phyloP scores from a whole-genome alignment of 2,797 vertebrate genomes.

The Danio aesculapii region DNA sequence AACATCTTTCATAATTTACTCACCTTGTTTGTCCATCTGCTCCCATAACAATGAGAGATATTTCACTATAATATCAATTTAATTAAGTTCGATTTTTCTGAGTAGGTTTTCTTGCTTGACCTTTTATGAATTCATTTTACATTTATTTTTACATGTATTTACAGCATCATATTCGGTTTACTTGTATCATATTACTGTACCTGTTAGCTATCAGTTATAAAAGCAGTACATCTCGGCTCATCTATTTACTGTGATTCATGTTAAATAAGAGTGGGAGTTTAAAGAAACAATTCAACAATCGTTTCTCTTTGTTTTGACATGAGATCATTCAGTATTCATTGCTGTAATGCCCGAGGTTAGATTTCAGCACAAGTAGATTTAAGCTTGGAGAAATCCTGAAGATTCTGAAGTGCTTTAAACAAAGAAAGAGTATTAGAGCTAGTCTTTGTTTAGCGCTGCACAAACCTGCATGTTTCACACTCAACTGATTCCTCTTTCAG shows the following conservation, averaged over 20 bases:
- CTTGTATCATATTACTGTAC: too few relatives aligned
- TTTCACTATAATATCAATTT: too few relatives aligned
- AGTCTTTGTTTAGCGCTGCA: conserved; percentile 68
- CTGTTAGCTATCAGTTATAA: too few relatives aligned
- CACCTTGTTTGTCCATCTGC: too few relatives aligned
- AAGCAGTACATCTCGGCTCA: not conserved
- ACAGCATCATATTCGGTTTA: too few relatives aligned
- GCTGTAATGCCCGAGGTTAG: not conserved
- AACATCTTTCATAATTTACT: too few relatives aligned
- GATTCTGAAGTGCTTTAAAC: not conserved
- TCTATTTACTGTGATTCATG: not conserved
- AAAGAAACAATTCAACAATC: not conserved
- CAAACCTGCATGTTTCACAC: conserved; percentile 74
- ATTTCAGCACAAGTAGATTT: not conserved
- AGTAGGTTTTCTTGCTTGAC: too few relatives aligned
- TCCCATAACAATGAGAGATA: too few relatives aligned
- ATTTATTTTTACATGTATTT: not conserved
- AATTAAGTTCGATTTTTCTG: too few relatives aligned
- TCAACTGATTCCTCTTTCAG: conserved; percentile 74
- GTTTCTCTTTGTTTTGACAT: not conserved
- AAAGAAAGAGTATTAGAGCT: conserved; percentile 5
- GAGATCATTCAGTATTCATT: not conserved
- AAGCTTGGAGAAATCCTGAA: not conserved
- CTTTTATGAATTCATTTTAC: too few relatives aligned
- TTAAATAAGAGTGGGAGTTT: not conserved